phyloP scores from a whole-genome alignment of 2,888 invertebrate genomes.

The Megamerina dolium region DNA sequence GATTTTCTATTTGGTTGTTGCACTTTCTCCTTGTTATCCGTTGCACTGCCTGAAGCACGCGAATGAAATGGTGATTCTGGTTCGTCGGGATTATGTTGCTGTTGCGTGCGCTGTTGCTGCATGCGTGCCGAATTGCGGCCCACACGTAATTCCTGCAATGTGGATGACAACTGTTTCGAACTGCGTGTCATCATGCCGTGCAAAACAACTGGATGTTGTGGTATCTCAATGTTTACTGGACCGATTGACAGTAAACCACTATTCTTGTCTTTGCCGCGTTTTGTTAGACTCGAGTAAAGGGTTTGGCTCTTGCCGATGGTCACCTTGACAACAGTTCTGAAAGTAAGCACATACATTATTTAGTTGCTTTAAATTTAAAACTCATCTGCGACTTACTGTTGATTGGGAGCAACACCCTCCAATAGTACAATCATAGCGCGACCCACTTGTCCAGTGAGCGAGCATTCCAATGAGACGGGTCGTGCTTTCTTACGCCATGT shows the following conservation, averaged over 20 bases:
- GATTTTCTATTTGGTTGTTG: constrained; percentile 35
- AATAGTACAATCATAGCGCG: constrained; percentile 85
- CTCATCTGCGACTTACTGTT: constrained; percentile 61
- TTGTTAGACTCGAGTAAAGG: constrained; percentile 78
- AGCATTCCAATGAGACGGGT: constrained; percentile 65
- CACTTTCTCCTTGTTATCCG: constrained; percentile 32
- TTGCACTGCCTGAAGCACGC: constrained; percentile 38
- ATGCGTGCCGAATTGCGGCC: constrained; percentile 69
- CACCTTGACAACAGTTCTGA: constrained; percentile 85
- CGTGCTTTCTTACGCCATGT: constrained; percentile 82
- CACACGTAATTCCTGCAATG: constrained; percentile 82
- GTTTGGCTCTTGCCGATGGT: constrained; percentile 89
- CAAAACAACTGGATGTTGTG: constrained; percentile 95
- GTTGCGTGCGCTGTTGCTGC: constrained; percentile 63
- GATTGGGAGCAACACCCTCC: constrained; percentile 83
- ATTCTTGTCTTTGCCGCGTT: constrained; percentile 71
- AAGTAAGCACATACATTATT: too few species aligned
- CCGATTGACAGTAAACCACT: constrained; percentile 79
- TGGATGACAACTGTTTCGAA: constrained; percentile 86
- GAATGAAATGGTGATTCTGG: constrained; percentile 51
- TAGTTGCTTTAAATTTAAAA: background rate
- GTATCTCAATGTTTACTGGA: constrained; percentile 88
- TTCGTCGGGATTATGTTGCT: constrained; percentile 55
- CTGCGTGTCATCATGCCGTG: constrained; percentile 98
- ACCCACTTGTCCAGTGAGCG: constrained; percentile 83